A percentile compares a stretch with the other conserved stretches of the same genome.
Evolutionary conservation across 2,113 vertebrate species (phyloP).

Genomic region (Penelope pileata): DNA sequence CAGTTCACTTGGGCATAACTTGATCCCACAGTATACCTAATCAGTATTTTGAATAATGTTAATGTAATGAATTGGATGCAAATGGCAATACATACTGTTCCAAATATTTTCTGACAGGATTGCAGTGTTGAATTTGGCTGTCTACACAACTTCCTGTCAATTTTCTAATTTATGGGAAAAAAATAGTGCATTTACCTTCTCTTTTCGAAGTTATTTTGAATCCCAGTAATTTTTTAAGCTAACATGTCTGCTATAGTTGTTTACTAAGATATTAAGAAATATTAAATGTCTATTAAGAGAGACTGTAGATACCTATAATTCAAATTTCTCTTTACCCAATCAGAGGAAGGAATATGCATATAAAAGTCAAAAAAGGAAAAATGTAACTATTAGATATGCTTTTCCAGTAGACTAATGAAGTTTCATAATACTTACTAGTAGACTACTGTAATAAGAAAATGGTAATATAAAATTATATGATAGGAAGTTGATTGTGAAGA

Average conservation of each 20-base stretch:
- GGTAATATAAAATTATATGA: background rate
- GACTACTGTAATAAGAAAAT: background rate
- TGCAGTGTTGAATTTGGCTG: background rate
- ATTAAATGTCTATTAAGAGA: background rate
- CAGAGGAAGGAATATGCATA: background rate
- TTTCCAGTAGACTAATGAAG: background rate
- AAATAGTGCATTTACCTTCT: background rate
- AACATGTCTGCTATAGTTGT: background rate
- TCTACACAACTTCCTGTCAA: fast-evolving
- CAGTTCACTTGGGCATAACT: background rate
- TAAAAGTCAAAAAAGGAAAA: background rate
- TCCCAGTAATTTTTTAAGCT: background rate
- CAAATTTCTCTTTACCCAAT: background rate
- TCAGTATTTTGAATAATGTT: background rate
- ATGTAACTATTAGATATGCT: background rate
- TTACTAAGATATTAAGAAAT: background rate
- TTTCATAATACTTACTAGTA: background rate
- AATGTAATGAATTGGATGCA: background rate
- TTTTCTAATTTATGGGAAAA: background rate
- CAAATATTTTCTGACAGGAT: background rate
- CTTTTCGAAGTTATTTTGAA: background rate
- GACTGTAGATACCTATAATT: background rate
- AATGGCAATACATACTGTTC: background rate
- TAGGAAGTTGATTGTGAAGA: background rate
- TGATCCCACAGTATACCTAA: background rate